A percentile compares a stretch with the other conserved stretches of the same genome.
Conservation (phyloP, 2,797 vertebrate genomes). For the Sebastes nivosus region DNA sequence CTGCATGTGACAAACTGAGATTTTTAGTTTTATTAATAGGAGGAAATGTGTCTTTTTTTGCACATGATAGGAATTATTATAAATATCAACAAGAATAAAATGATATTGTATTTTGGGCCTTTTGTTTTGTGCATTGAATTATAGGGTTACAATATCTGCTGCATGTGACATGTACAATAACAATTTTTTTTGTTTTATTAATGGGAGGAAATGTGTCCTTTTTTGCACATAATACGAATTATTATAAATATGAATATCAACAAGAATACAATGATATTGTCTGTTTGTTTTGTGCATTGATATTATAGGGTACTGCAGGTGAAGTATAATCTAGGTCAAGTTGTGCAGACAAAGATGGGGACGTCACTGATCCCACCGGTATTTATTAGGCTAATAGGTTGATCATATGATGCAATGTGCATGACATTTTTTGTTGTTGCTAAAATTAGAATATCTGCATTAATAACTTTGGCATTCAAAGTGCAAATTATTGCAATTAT, state of each 20-base stretch:
- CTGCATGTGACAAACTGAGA: too few relatives aligned
- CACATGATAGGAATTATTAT: neutral
- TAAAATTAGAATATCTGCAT: neutral
- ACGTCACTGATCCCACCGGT: conserved; percentile 20
- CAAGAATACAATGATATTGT: neutral
- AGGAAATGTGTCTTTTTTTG: neutral
- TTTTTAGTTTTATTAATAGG: too few relatives aligned
- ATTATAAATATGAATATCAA: neutral
- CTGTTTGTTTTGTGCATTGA: conserved; percentile 9
- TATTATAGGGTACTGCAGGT: neutral
- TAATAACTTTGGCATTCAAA: neutral
- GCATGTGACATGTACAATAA: too few relatives aligned
- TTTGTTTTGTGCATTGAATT: conserved; percentile 6
- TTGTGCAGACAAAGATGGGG: conserved; percentile 38
- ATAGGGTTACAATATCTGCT: conserved; percentile 3
- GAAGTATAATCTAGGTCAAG: conserved; percentile 47
- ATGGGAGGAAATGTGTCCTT: neutral
- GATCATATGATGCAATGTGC: neutral
- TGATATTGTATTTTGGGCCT: too few relatives aligned
- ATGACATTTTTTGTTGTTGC: neutral
- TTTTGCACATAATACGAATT: neutral
- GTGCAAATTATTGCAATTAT: neutral
- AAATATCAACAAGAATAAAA: neutral
- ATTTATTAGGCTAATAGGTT: neutral
- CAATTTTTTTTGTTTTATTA: neutral